Evolutionary conservation across 1,140 invertebrate species (phyloP).

Genomic region (Leptinotarsa defecta): DNA sequence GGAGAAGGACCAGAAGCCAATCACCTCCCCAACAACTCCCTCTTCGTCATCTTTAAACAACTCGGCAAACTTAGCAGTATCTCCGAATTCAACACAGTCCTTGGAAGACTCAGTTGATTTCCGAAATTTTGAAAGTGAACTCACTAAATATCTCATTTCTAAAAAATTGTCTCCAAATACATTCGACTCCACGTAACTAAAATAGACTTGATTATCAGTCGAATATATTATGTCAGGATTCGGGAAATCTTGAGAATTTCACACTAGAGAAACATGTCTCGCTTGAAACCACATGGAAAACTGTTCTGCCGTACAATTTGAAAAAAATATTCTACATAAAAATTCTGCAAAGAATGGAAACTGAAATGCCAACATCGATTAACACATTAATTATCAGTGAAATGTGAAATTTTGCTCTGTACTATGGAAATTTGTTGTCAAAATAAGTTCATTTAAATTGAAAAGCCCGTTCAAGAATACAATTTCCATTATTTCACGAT

Average conservation of each 20-base stretch:
- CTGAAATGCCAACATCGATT: no score
- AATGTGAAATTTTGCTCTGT: no score
- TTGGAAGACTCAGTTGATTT: conserved; percentile 56
- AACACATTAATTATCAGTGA: no score
- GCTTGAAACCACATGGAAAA: no score
- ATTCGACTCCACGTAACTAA: background rate
- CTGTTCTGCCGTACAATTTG: no score
- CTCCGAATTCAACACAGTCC: conserved; percentile 59
- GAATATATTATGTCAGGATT: background rate
- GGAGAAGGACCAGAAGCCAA: conserved; percentile 1
- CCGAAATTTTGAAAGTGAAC: conserved; percentile 60
- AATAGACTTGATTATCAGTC: background rate
- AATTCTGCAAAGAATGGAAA: no score
- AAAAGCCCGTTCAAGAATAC: no score
- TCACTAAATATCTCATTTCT: conserved; percentile 59
- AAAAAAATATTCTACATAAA: no score
- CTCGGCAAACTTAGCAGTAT: conserved; percentile 43
- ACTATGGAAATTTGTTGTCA: no score
- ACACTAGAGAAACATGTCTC: no score
- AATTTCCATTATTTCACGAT: no score
- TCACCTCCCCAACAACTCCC: conserved; percentile 53
- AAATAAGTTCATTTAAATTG: no score
- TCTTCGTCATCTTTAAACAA: conserved; percentile 40
- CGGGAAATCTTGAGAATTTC: background rate
- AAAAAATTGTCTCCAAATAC: conserved; percentile 49